Conservation (phyloP, 2,888 invertebrate genomes). For the Drosophila helvetica region DNA sequence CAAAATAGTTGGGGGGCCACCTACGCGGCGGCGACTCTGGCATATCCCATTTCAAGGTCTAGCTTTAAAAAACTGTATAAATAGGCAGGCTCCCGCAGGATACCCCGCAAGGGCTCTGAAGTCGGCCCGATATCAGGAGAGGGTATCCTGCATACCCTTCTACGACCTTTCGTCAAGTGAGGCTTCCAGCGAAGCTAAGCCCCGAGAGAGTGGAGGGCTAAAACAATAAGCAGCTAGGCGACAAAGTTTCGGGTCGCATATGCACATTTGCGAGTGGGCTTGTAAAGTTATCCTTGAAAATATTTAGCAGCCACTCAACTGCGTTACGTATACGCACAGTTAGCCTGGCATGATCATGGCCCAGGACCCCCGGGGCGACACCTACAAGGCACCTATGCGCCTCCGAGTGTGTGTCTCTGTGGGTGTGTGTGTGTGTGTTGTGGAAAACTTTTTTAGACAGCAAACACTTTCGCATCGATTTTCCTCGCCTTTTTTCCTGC, state of each 20-base stretch:
- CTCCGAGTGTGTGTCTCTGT: constrained; percentile 14
- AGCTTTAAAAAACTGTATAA: constrained; percentile 21
- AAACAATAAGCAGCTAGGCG: constrained; percentile 63
- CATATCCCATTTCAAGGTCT: constrained; percentile 74
- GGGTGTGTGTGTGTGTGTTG: constrained; percentile 20
- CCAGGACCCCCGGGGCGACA: constrained; percentile 57
- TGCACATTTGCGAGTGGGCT: constrained; percentile 57
- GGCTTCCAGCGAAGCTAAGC: constrained; percentile 49
- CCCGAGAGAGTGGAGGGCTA: constrained; percentile 43
- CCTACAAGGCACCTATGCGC: constrained; percentile 65
- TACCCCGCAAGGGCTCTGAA: constrained; percentile 30
- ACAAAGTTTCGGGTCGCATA: constrained; percentile 63
- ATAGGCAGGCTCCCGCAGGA: constrained; percentile 6
- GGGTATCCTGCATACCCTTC: constrained; percentile 15
- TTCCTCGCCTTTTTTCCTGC: constrained; percentile 34
- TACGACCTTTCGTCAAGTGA: constrained; percentile 30
- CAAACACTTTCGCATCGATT: constrained; percentile 76
- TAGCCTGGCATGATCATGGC: constrained; percentile 64
- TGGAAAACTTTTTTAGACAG: constrained; percentile 60
- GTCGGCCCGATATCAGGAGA: not conserved
- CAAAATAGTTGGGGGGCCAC: constrained; percentile 56
- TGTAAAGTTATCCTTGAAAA: constrained; percentile 77
- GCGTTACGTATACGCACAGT: constrained; percentile 77
- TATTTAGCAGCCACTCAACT: constrained; percentile 73
- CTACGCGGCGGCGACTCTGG: constrained; percentile 50